Base-by-base conservation (phyloP, 2,888 invertebrate genomes). In the Apodemia zela region DNA sequence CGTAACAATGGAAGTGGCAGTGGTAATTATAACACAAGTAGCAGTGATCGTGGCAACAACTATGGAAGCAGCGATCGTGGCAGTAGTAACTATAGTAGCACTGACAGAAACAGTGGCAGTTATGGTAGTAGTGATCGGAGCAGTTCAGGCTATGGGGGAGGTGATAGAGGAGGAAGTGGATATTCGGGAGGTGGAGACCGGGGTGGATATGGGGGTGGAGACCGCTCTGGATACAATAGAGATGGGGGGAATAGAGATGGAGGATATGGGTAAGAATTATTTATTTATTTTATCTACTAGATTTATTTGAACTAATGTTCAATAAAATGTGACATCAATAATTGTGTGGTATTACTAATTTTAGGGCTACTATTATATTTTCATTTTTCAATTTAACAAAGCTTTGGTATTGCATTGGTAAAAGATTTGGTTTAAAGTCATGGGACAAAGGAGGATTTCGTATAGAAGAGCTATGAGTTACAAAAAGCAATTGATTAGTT, bases 201-300 rank as follows among this genome's bases (percentile, higher is more conserved):
- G 60, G 86, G 92, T 54, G 86, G 89, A 67, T 87, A 85, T 74
- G 87, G 89, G 60, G 86, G 91, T 71, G 87, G 89, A 72, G 67
- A 91, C 75, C 76, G 93, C 66, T 80, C 89, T 67, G 83, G 92
- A 75, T 92, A 88, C 82, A 92, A 82, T 82, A 93, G 93, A 85
- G 93, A 93, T 82, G 93, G 93, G 78, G 93, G 88, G 81, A 93
- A 79, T 89, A 93, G 83, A 89, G 93, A 87, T 77, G 86, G 90
- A 63, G 93, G 92, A 80, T 93, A 86, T 85, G 93, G 94, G 94
- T 94, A 83, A 93, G 94, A 88, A 71, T 73, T 29, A 60, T 29
- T 29, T 69, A 38, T 54, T 45, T 45, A 35, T 60, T 54, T 60
- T 33, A 13, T 51, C 49, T 21, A 61, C 17, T 62, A 57, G 25